Evolutionary conservation across 2,888 invertebrate genomes (phyloP).

Genomic region (Ophion obscuratus): DNA sequence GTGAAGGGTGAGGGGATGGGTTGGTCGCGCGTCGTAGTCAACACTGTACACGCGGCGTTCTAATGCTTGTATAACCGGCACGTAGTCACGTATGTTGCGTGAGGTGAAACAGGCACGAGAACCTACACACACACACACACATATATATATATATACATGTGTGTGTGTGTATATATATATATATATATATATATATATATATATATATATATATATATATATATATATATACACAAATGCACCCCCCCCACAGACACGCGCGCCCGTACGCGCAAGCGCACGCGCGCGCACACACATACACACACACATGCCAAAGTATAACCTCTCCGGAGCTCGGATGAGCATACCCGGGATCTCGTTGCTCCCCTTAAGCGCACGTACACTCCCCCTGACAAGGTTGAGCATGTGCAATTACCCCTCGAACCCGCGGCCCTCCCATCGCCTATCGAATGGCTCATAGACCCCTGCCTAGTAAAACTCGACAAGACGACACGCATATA

Average conservation of each 20-base stretch:
- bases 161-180: no score
- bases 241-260: no score
- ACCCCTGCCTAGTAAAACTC: not conserved
- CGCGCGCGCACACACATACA: not conserved
- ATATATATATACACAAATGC: no score
- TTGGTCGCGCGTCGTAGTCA: slow-evolving; percentile 9
- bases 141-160: not conserved
- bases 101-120: slow-evolving; percentile 55
- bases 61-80: slow-evolving; percentile 62
- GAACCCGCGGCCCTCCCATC: not conserved
- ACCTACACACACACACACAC: not conserved
- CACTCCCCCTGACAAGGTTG: slow-evolving; percentile 23
- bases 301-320: not conserved
- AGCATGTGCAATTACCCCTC: slow-evolving; percentile 31
- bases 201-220: no score
- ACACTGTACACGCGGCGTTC: slow-evolving; percentile 36
- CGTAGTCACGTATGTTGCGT: slow-evolving; percentile 66
- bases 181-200: not conserved
- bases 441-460: not conserved
- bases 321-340: slow-evolving; percentile 11
- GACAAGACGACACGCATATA: not conserved
- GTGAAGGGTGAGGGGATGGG: not conserved
- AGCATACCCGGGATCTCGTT: slow-evolving; percentile 25
- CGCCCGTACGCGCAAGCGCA: no score
- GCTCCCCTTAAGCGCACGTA: slow-evolving; percentile 28